Conservation (phyloP, 2,113 vertebrate species). For the Passer domesticus region DNA sequence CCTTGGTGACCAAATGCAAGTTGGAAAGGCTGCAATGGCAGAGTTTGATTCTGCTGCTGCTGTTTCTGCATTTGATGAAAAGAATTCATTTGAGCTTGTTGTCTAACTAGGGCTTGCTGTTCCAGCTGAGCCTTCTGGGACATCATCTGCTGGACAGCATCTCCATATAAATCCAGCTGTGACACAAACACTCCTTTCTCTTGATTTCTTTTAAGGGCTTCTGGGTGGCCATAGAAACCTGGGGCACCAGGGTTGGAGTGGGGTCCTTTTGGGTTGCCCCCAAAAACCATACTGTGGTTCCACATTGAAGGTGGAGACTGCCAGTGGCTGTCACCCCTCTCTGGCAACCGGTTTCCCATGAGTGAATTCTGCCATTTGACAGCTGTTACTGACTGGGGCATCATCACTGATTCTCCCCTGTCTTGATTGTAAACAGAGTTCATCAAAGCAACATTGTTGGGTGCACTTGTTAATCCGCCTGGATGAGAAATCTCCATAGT, state of each 20-base stretch:
- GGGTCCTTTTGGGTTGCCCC: constrained; percentile 74
- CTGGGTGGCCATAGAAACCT: constrained; percentile 76
- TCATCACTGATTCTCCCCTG: constrained; percentile 83
- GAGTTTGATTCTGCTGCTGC: constrained; percentile 77
- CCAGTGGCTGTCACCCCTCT: constrained; percentile 83
- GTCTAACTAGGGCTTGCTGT: constrained; percentile 74
- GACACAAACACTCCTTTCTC: constrained; percentile 81
- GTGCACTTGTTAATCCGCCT: constrained; percentile 68
- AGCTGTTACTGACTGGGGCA: constrained; percentile 86
- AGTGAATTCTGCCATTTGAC: constrained; percentile 79
- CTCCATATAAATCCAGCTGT: constrained; percentile 81
- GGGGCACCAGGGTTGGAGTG: constrained; percentile 70
- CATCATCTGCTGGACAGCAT: constrained; percentile 79
- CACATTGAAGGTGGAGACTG: constrained; percentile 82
- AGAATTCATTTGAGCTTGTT: constrained; percentile 77
- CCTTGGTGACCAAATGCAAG: constrained; percentile 92
- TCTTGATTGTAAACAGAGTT: constrained; percentile 90
- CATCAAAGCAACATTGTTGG: constrained; percentile 82
- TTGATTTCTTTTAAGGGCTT: constrained; percentile 76
- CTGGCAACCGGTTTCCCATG: constrained; percentile 84
- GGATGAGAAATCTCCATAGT: constrained; percentile 76
- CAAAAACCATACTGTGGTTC: constrained; percentile 82
- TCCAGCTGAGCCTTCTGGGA: constrained; percentile 79
- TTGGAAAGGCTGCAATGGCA: constrained; percentile 93
- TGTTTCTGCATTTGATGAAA: constrained; percentile 83